Conservation (phyloP, 92 coral and sea anemone genomes). For the Heliopora coerulea region DNA sequence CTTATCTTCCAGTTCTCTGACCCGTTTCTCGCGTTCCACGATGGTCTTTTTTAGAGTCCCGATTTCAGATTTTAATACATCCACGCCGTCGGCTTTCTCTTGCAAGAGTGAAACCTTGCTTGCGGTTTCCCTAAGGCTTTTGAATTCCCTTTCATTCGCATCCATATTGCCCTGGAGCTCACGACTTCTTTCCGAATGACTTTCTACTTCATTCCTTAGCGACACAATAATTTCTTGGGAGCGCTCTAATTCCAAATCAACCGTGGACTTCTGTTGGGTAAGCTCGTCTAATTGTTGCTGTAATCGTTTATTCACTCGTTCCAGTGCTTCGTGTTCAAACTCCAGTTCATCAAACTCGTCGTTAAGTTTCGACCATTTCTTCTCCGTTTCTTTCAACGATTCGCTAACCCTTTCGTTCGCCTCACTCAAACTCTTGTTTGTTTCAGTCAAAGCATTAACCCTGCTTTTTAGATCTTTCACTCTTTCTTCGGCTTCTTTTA, state of each 20-base stretch:
- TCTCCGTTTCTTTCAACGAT: conserved; percentile 42
- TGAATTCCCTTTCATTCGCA: conserved; percentile 16
- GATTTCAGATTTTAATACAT: background rate
- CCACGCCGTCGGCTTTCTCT: conserved; percentile 13
- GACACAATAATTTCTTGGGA: conserved; percentile 37
- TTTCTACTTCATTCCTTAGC: conserved; percentile 33
- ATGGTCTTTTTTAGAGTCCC: conserved; percentile 7
- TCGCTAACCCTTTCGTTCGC: conserved; percentile 43
- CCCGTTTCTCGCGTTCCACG: conserved; percentile 43
- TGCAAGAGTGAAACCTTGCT: conserved; percentile 6
- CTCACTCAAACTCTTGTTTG: conserved; percentile 48
- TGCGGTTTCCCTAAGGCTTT: conserved; percentile 27
- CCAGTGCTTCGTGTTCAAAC: conserved; percentile 51
- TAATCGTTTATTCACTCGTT: conserved; percentile 46
- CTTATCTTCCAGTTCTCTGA: conserved; percentile 44
- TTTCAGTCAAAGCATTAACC: conserved; percentile 48
- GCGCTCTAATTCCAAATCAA: conserved; percentile 40
- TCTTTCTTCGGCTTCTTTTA: conserved; percentile 11
- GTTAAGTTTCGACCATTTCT: conserved; percentile 38
- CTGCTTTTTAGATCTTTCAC: conserved; percentile 41
- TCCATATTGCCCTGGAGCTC: conserved; percentile 22
- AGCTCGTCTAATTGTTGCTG: conserved; percentile 21
- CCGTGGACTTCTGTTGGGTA: conserved; percentile 28
- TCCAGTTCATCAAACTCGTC: conserved; percentile 51
- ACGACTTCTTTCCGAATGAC: conserved; percentile 30